These are phyloP conservation scores for Ectemnius continuus DNA, from an alignment of 2,888 invertebrate species.

Conservation along the genomic window DNA sequence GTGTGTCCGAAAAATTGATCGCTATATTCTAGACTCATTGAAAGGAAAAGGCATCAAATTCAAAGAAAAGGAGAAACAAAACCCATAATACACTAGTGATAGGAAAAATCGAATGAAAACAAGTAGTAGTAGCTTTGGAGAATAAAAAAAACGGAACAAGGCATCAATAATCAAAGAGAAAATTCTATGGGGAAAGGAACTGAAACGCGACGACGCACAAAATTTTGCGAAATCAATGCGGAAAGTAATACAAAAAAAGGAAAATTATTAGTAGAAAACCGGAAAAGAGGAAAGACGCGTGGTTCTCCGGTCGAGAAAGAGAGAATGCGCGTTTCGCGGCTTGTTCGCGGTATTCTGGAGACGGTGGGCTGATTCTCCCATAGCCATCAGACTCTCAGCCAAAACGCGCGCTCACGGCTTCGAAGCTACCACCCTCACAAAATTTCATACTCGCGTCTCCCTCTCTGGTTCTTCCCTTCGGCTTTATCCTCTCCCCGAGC, in stretches of 20 bases:
- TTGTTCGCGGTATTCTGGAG: not conserved
- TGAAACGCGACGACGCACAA: slow-evolving; percentile 49
- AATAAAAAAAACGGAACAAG: slow-evolving; percentile 36
- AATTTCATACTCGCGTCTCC: slow-evolving; percentile 22
- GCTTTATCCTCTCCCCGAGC: slow-evolving; percentile 16
- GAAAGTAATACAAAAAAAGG: slow-evolving; percentile 20
- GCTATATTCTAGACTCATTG: slow-evolving; percentile 31
- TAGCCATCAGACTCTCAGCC: slow-evolving; percentile 15
- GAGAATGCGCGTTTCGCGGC: slow-evolving; percentile 17
- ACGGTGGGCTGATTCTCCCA: slow-evolving; percentile 8
- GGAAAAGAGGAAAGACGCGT: slow-evolving; percentile 37
- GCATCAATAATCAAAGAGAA: slow-evolving; percentile 8
- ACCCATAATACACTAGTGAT: slow-evolving; percentile 21
- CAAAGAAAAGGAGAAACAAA: slow-evolving; percentile 26
- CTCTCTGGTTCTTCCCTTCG: not conserved
- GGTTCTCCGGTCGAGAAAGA: slow-evolving; percentile 4
- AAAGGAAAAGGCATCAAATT: slow-evolving; percentile 11
- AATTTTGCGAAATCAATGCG: slow-evolving; percentile 37
- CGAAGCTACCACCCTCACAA: slow-evolving; percentile 1
- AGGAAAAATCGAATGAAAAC: slow-evolving; percentile 38
- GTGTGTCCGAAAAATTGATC: slow-evolving; percentile 43
- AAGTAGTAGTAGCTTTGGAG: slow-evolving; percentile 22
- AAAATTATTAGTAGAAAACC: slow-evolving; percentile 34
- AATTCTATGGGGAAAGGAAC: slow-evolving; percentile 27
- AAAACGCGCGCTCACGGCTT: slow-evolving; percentile 43